Percentiles rank a stretch among this genome's conserved stretches.
Evolutionary conservation across 2,797 vertebrate genomes (phyloP).

Genomic region (Dicrostonyx torquatus): DNA sequence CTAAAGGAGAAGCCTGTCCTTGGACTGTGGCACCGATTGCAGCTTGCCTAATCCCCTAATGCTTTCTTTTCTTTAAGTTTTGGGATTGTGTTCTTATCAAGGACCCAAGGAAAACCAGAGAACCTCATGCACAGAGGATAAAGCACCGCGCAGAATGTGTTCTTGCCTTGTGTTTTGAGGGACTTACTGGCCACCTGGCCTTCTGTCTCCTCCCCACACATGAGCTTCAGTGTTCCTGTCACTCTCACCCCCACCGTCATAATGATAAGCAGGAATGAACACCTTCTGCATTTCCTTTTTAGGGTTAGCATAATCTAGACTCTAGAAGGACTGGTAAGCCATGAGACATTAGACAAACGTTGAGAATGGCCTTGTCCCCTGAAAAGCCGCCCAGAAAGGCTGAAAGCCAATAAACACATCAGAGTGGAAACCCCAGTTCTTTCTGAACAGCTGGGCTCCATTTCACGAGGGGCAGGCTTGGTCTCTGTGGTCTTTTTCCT

Average conservation of each 20-base stretch:
- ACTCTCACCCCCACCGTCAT: background rate
- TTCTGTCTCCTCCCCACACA: background rate
- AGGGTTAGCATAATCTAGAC: conserved; percentile 17
- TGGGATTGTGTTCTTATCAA: conserved; percentile 17
- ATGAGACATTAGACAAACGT: background rate
- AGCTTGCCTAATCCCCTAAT: conserved; percentile 32
- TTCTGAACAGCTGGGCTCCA: background rate
- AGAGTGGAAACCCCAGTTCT: background rate
- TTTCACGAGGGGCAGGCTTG: conserved; percentile 21
- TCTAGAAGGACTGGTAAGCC: conserved; percentile 39
- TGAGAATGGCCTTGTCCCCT: background rate
- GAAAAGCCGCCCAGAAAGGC: conserved; percentile 40
- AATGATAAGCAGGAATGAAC: background rate
- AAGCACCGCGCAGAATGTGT: background rate
- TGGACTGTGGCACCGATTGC: background rate
- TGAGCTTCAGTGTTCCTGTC: background rate
- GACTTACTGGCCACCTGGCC: background rate
- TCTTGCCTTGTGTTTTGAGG: background rate
- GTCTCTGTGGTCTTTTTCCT: conserved; percentile 29
- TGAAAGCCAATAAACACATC: background rate
- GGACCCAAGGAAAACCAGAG: conserved; percentile 37
- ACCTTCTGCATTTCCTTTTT: background rate
- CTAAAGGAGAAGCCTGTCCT: background rate
- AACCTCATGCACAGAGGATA: background rate
- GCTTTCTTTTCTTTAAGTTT: background rate